Evolutionary conservation across 2,888 invertebrate genomes (phyloP).

Genomic region (Drosophila atripex): DNA sequence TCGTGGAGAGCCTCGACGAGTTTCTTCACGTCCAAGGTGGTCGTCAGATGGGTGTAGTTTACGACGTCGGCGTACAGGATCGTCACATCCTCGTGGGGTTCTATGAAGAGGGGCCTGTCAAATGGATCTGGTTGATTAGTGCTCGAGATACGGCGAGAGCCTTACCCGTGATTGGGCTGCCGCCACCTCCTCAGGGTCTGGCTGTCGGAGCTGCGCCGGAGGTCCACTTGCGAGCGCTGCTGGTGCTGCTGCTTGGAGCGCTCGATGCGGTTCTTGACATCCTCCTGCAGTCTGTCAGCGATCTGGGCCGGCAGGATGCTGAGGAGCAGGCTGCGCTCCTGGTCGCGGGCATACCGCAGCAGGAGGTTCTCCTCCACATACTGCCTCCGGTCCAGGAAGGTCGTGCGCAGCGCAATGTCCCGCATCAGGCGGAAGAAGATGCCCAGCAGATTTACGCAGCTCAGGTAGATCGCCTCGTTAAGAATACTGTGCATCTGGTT

Average conservation of each 20-base stretch:
- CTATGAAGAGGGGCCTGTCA: slow-evolving; percentile 92
- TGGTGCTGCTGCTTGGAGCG: slow-evolving; percentile 84
- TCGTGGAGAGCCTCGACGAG: slow-evolving; percentile 95
- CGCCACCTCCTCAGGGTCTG: slow-evolving; percentile 79
- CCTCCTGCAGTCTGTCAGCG: slow-evolving; percentile 87
- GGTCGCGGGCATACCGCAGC: slow-evolving; percentile 92
- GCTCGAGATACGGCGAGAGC: background rate
- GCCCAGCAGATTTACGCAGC: slow-evolving; percentile 92
- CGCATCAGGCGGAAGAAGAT: slow-evolving; percentile 95
- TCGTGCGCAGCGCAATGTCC: slow-evolving; percentile 93
- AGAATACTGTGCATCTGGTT: slow-evolving; percentile 84
- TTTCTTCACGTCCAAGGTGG: slow-evolving; percentile 90
- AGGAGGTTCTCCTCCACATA: slow-evolving; percentile 93
- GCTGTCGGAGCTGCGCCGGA: slow-evolving; percentile 46
- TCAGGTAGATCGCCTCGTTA: slow-evolving; percentile 86
- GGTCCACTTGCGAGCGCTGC: slow-evolving; percentile 41
- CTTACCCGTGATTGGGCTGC: slow-evolving; percentile 82
- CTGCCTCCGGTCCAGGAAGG: slow-evolving; percentile 93
- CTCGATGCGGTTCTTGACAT: slow-evolving; percentile 86
- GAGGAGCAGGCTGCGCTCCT: slow-evolving; percentile 94
- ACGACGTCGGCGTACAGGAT: slow-evolving; percentile 97
- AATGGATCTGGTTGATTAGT: background rate
- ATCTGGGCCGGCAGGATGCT: slow-evolving; percentile 95
- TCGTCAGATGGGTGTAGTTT: slow-evolving; percentile 92
- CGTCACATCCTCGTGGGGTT: slow-evolving; percentile 94